Base-by-base conservation (phyloP, 2,888 invertebrate species). In the Platycheirus albimanus region DNA sequence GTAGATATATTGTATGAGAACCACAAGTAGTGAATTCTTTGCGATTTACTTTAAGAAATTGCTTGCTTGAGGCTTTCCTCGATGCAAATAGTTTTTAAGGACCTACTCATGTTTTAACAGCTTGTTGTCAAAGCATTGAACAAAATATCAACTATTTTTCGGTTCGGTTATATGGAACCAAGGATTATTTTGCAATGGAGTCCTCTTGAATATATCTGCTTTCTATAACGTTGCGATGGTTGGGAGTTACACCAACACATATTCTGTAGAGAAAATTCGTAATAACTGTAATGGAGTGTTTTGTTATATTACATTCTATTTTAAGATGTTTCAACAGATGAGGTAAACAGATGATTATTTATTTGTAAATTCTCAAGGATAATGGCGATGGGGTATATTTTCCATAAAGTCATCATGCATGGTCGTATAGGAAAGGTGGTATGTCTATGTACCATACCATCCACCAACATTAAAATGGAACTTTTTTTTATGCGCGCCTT, bases 21-120 rank as follows among this genome's bases (percentile, higher is more conserved):
- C 61, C 61, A 33, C 61, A 61, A 61, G 61, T 61, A 61, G 61
- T 61, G 43, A 1, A 17, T 10, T 61, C 19, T 30, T 43, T 17
- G 61, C 19, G 15, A 17, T 45, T 30, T 45, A 30, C 30, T 61
- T 33, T 0, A 30, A 61, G 45, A 33, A 45, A 45, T 30, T 30
- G 15, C 28, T 45, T 43, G 28, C 28, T 43, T 28, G 15, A 17
- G 58, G 28, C 43, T 6, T 28, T 24, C 11, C 13, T 19, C 30
- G 17, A 45, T 45, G 30, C 17, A 61, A 61, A 45, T 45, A 61
- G 30, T 61, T 45, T 58, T 61, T 24, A 41, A 61, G 45, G 30
- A 61, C 15, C 43, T 8, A 19, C 28, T 43, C 30, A 45, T 30
- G n/a, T n/a, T 41, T 41, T n/a, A 13, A 24, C 20, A 43, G 17